phyloP scores from a whole-genome alignment of 2,113 vertebrate species.

The Misgurnus mizolepis region DNA sequence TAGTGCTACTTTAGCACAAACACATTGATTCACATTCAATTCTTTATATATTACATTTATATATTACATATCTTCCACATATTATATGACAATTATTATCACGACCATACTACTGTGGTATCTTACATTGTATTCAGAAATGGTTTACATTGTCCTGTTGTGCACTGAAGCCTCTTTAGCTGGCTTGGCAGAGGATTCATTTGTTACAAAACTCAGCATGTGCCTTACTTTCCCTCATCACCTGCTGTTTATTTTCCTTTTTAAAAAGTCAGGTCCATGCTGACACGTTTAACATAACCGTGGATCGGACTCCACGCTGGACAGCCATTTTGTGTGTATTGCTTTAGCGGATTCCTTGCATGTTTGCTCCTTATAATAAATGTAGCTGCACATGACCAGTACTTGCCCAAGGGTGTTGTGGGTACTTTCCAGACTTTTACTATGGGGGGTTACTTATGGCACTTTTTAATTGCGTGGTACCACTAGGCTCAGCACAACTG shows the following conservation, averaged over 20 bases:
- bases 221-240: slow-evolving; percentile 33
- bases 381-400: neutral
- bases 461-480: too few relatives aligned
- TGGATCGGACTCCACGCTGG: slow-evolving; percentile 53
- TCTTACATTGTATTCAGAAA: too few relatives aligned
- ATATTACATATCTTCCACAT: too few relatives aligned
- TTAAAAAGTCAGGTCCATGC: slow-evolving; percentile 50
- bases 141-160: too few relatives aligned
- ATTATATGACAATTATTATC: too few relatives aligned
- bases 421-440: too few relatives aligned
- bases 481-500: too few relatives aligned
- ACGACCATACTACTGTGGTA: too few relatives aligned
- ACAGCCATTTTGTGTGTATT: slow-evolving; percentile 41
- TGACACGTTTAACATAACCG: slow-evolving; percentile 60
- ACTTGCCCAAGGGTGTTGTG: neutral
- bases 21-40: too few relatives aligned
- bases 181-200: slow-evolving; percentile 11
- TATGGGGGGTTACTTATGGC: too few relatives aligned
- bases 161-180: neutral
- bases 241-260: slow-evolving; percentile 62
- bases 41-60: too few relatives aligned
- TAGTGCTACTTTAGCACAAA: too few relatives aligned
- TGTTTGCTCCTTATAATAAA: neutral
- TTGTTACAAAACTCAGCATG: slow-evolving; percentile 19
- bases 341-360: neutral